Evolutionary conservation across 2,113 vertebrate species (phyloP).

Genomic region (Tricholaema leucomelas): DNA sequence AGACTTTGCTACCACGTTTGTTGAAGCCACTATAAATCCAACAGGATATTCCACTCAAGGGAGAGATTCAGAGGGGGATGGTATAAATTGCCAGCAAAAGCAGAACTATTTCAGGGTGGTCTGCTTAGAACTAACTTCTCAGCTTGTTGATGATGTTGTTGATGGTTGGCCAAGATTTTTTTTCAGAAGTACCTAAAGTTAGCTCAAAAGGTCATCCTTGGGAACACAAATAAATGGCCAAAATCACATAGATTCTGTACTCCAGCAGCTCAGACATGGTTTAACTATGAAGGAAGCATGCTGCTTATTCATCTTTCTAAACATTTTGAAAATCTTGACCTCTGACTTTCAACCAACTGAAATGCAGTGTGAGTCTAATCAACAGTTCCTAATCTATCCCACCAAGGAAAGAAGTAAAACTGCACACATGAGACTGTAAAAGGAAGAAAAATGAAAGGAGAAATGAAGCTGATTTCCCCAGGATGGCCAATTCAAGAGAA

Average conservation of each 20-base stretch:
- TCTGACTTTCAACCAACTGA: background rate
- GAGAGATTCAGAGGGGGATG: background rate
- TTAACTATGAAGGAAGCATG: background rate
- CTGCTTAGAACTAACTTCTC: constrained; percentile 11
- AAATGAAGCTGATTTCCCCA: background rate
- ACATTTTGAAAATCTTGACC: background rate
- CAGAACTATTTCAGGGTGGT: constrained; percentile 57
- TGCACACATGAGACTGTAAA: background rate
- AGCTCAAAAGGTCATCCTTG: constrained; percentile 22
- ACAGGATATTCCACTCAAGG: constrained; percentile 33
- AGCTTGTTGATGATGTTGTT: constrained; percentile 41
- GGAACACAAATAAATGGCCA: background rate
- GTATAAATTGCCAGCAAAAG: constrained; percentile 54
- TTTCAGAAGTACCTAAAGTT: constrained; percentile 40
- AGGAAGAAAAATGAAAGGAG: background rate
- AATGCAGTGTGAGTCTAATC: background rate
- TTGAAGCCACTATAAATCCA: constrained; percentile 50
- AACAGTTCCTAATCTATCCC: background rate
- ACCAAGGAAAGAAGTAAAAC: background rate
- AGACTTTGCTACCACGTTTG: constrained; percentile 7
- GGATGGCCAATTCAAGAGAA: background rate
- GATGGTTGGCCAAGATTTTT: constrained; percentile 43
- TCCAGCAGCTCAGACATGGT: background rate
- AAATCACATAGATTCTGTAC: background rate
- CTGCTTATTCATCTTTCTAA: background rate